A percentile compares a stretch with the other conserved stretches of the same genome.
These are phyloP conservation scores for Lasioglossum oenotherae DNA, from an alignment of 2,888 invertebrate genomes.

Conservation along the genomic window DNA sequence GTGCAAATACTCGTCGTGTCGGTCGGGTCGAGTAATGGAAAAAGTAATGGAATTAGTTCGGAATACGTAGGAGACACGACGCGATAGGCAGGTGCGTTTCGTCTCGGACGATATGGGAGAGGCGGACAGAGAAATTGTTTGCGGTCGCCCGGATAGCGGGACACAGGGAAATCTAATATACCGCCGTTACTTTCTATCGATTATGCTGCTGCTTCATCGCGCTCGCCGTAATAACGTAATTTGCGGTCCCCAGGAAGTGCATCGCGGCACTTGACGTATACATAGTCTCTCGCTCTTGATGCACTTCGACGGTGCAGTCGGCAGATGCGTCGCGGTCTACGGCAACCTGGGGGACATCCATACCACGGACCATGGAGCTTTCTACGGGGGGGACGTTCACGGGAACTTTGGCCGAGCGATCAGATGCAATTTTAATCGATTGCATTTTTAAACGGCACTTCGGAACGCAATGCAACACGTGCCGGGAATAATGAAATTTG, in stretches of 20 bases:
- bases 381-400: not conserved
- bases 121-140: constrained; percentile 2
- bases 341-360: not conserved
- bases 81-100: not conserved
- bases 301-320: constrained; percentile 33
- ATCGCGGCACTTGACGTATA: constrained; percentile 57
- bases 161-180: constrained; percentile 18
- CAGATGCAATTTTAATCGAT: not conserved
- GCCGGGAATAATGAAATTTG: not conserved
- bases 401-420: not conserved
- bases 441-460: not conserved
- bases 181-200: constrained; percentile 47
- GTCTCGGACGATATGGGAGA: not conserved
- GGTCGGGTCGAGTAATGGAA: not conserved
- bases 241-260: constrained; percentile 60
- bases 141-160: not conserved
- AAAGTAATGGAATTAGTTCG: constrained; percentile 14
- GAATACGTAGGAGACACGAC: not conserved
- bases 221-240: constrained; percentile 56
- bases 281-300: constrained; percentile 39
- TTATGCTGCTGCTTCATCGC: constrained; percentile 29
- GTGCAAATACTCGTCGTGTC: not conserved
- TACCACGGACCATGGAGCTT: not conserved
- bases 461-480: not conserved
- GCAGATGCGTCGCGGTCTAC: constrained; percentile 3